Conservation (phyloP, 2,888 invertebrate genomes). For the Rhagium mordax region DNA sequence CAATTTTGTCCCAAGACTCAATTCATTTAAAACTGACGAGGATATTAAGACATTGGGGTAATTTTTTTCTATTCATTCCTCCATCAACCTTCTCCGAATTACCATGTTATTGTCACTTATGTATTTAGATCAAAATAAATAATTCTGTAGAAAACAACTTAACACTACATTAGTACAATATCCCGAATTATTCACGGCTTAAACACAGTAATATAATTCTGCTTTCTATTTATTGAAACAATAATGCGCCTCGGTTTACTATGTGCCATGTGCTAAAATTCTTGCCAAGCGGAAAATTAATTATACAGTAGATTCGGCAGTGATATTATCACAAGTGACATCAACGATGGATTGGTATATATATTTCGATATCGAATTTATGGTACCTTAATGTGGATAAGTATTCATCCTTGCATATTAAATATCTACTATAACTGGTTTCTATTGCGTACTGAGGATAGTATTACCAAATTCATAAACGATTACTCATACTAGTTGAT, state of each 20-base stretch:
- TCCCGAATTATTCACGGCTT: neutral
- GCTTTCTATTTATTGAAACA: neutral
- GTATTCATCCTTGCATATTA: no score
- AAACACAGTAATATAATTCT: neutral
- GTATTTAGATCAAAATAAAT: neutral
- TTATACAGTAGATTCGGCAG: neutral
- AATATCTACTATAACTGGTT: no score
- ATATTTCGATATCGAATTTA: neutral
- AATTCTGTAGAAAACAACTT: neutral
- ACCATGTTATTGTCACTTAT: no score
- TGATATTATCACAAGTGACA: neutral
- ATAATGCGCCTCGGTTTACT: neutral
- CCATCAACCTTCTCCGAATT: no score
- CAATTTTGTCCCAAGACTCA: no score
- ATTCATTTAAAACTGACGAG: no score
- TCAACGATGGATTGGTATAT: neutral
- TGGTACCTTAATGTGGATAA: no score
- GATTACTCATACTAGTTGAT: no score
- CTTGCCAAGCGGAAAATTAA: neutral
- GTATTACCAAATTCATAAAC: no score
- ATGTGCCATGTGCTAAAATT: neutral
- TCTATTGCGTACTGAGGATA: no score
- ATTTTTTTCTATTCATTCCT: no score
- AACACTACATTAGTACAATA: neutral
- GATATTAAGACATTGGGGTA: no score